phyloP scores from a whole-genome alignment of 2,888 invertebrate species.

The Ctenicera cuprea region DNA sequence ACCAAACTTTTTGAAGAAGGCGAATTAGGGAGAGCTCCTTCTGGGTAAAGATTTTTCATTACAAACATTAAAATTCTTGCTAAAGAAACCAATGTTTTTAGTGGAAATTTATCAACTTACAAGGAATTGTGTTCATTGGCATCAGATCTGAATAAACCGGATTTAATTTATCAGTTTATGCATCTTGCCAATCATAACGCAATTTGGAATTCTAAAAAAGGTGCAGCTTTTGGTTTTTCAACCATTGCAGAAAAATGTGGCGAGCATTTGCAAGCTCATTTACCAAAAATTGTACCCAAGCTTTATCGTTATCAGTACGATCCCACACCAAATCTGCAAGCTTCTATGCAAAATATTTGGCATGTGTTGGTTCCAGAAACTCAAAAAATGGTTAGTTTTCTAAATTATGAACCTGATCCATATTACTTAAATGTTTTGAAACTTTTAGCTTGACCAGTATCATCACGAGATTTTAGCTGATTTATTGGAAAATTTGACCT shows the following conservation, averaged over 20 bases:
- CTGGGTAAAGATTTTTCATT: slow-evolving; percentile 78
- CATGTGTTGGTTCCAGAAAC: slow-evolving; percentile 90
- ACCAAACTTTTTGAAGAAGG: slow-evolving; percentile 93
- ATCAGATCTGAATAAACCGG: slow-evolving; percentile 95
- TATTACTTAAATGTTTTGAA: slow-evolving; percentile 51
- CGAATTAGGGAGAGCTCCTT: slow-evolving; percentile 88
- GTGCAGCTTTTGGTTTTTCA: slow-evolving; percentile 95
- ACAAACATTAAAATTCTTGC: background rate
- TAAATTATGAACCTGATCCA: slow-evolving; percentile 53
- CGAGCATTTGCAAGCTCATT: slow-evolving; percentile 86
- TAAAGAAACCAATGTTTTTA: slow-evolving; percentile 64
- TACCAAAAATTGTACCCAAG: slow-evolving; percentile 91
- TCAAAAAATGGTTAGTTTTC: slow-evolving; percentile 81
- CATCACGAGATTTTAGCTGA: slow-evolving; percentile 88
- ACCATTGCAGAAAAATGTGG: slow-evolving; percentile 90
- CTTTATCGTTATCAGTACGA: slow-evolving; percentile 95
- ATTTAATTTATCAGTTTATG: slow-evolving; percentile 96
- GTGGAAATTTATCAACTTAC: slow-evolving; percentile 93
- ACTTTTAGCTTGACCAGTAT: slow-evolving; percentile 84
- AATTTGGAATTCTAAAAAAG: slow-evolving; percentile 95
- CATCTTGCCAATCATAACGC: slow-evolving; percentile 96
- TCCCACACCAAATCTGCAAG: slow-evolving; percentile 93
- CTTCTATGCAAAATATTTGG: slow-evolving; percentile 97
- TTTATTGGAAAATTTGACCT: slow-evolving; percentile 86
- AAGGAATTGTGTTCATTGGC: slow-evolving; percentile 95